Evolutionary conservation across 2,113 vertebrate genomes (phyloP).

Genomic region (Pedionomus torquatus): DNA sequence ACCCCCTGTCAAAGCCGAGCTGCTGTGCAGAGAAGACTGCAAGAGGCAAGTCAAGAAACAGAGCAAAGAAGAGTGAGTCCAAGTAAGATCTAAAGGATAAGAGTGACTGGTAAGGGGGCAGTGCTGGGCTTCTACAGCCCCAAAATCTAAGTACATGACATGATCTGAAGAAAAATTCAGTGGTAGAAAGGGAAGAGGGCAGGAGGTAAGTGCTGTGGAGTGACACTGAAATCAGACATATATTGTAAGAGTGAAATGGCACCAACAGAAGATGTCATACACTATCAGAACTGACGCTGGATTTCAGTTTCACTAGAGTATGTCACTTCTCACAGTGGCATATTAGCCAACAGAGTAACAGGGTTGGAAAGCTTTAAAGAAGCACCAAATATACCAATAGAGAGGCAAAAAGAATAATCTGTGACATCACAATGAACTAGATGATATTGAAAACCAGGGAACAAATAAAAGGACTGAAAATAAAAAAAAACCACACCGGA

Average conservation of each 20-base stretch:
- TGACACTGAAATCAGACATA: not conserved
- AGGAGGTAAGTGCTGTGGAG: not conserved
- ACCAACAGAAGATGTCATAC: not conserved
- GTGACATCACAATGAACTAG: not conserved
- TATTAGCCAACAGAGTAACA: not conserved
- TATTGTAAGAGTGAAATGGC: not conserved
- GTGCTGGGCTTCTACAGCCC: not conserved
- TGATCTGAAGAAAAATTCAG: not conserved
- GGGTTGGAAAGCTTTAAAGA: not conserved
- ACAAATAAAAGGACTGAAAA: not conserved
- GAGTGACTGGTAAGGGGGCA: not conserved
- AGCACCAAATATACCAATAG: not conserved
- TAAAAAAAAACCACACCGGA: rapidly evolving
- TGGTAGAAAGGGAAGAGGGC: not conserved
- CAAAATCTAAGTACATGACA: not conserved
- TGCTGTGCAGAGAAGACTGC: not conserved
- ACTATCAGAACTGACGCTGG: not conserved
- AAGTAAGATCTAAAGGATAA: not conserved
- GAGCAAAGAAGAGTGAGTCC: not conserved
- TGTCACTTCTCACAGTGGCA: not conserved
- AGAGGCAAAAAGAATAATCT: not conserved
- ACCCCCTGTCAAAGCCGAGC: not conserved
- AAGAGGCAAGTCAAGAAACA: not conserved
- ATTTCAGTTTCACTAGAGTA: not conserved
- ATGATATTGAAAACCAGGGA: not conserved